phyloP scores from a whole-genome alignment of 2,113 vertebrate genomes.

The Centropristis striata region DNA sequence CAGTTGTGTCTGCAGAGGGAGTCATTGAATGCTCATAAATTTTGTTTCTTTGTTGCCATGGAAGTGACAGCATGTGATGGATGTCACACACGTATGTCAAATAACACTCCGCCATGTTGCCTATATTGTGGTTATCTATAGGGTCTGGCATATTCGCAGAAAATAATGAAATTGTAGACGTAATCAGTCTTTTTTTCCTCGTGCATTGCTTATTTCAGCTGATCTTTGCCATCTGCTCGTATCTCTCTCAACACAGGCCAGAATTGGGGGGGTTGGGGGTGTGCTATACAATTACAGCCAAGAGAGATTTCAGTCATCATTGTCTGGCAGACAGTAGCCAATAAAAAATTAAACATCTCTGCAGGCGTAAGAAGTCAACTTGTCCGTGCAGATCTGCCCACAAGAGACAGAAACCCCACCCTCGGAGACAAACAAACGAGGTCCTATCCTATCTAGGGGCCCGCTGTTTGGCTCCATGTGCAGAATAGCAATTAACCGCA shows the following conservation, averaged over 20 bases:
- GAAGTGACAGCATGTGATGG: conserved; percentile 66
- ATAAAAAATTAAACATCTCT: conserved; percentile 76
- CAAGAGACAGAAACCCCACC: conserved; percentile 44
- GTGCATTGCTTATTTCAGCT: conserved; percentile 41
- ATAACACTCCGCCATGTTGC: conserved; percentile 39
- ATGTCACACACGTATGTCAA: conserved; percentile 67
- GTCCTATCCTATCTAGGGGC: conserved; percentile 67
- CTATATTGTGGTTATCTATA: conserved; percentile 39
- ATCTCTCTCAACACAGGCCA: conserved; percentile 8
- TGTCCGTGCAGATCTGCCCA: conserved; percentile 65
- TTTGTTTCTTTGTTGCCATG: conserved; percentile 65
- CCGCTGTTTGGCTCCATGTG: conserved; percentile 59
- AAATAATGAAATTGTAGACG: conserved; percentile 59
- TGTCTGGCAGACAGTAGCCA: conserved; percentile 64
- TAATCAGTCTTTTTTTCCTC: conserved; percentile 7
- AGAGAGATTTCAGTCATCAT: conserved; percentile 59
- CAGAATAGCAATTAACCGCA: conserved; percentile 78
- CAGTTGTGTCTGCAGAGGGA: conserved; percentile 34
- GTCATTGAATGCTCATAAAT: conserved; percentile 60
- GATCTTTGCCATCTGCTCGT: conserved; percentile 38
- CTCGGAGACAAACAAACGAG: conserved; percentile 72
- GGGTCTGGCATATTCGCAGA: conserved; percentile 21
- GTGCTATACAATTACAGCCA: conserved; percentile 51
- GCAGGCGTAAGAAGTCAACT: conserved; percentile 62
- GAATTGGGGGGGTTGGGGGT: neutral